Evolutionary conservation across 2,888 invertebrate species (phyloP), one percentile per base, ranked within the genome.

Genomic region (Stenichneumon culpator): DNA sequence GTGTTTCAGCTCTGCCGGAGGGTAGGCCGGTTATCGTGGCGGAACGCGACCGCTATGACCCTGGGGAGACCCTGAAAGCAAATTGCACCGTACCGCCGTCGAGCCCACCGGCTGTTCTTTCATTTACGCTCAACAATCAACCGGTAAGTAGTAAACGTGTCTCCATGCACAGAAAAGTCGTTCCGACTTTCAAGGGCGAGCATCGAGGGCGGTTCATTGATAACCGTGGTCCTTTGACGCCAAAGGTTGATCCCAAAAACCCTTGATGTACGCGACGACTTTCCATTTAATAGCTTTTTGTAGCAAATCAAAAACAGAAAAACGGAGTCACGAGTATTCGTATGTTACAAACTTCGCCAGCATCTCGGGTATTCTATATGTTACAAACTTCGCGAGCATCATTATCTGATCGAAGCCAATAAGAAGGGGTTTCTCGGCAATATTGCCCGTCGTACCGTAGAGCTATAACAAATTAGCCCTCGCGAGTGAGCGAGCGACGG

Each of bases 71-170:
- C 47, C 94, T 98, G 84, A 95, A 95, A 80, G 97, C 97, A 70
- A 98, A 97, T 94, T 98, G 98, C 94, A 96, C 97, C n/a, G 96
- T 97, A 5, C 95, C 96, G 6, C 96, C 97, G 5, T 97, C 97
- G n/a, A 95, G 95, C 88, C 98, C 97, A 9, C 95, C 96, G 52
- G 96, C 96, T 47, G 96, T 96, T 88, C 95, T 98, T 86, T 97
- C 96, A 90, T 97, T 97, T 90, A 95, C 96, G 89, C 95, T 98
- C 88, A 97, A 98, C 93, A 97, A 97, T 92, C 95, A 96, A 90
- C 96, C 96, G 95, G 97, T 97, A 94, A 97, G 97, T 95, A 75
- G 22, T 36, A 50, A 54, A 63, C 25, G 2, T 63, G 25, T 50
- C 32, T 28, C 7, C 28, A 47, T 73, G 63, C 0, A 7, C 32